Conservation (phyloP, 2,888 invertebrate genomes). For the Brassicogethes aeneus region DNA sequence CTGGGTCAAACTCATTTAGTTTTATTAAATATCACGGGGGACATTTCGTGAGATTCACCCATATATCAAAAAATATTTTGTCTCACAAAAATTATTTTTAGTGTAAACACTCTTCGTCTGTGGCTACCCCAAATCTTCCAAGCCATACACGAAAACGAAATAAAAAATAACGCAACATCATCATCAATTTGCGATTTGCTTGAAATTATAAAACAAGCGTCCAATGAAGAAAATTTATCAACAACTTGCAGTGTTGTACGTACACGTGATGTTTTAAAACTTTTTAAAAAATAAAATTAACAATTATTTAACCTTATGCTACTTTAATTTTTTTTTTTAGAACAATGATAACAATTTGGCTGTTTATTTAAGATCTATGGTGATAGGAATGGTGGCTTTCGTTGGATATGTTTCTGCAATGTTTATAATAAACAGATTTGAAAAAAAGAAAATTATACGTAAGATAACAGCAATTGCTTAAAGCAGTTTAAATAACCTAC, state of each 20-base stretch:
- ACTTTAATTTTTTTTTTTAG: not conserved
- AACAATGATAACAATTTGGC: constrained; percentile 9
- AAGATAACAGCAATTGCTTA: not conserved
- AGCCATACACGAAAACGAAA: constrained; percentile 6
- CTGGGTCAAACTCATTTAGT: no score
- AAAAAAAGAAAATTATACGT: constrained; percentile 6
- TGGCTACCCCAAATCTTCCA: constrained; percentile 12
- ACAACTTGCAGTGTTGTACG: not conserved
- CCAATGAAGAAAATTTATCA: not conserved
- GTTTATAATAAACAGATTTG: constrained; percentile 9
- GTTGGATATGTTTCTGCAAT: constrained; percentile 3
- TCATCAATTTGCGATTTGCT: constrained; percentile 8
- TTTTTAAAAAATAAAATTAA: no score
- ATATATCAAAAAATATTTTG: no score
- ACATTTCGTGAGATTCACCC: no score
- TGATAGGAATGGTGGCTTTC: constrained; percentile 2
- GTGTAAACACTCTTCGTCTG: constrained; percentile 6
- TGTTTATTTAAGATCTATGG: constrained; percentile 7
- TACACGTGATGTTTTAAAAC: no score
- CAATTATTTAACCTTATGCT: no score
- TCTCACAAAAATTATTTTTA: constrained; percentile 1
- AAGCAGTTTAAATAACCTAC: no score
- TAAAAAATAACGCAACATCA: constrained; percentile 5
- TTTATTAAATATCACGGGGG: no score
- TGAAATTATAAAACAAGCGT: constrained; percentile 4